These are phyloP conservation scores for Malacosoma neustria DNA, from an alignment of 2,888 invertebrate species.

Conservation along the genomic window DNA sequence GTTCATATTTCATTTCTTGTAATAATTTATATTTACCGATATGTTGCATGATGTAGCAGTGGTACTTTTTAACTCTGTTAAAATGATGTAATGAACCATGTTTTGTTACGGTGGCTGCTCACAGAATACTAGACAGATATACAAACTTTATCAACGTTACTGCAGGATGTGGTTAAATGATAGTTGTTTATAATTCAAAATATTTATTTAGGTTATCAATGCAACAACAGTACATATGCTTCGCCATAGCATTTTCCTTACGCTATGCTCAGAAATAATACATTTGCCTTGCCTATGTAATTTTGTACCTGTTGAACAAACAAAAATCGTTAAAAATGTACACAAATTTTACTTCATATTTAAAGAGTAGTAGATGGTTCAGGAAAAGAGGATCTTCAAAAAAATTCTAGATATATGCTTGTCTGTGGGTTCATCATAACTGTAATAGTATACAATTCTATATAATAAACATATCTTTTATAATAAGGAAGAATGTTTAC, in stretches of 20 bases:
- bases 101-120: not conserved
- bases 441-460: no score
- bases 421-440: constrained; percentile 6
- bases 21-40: constrained; percentile 48
- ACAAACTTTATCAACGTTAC: not conserved
- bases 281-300: no score
- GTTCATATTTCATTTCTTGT: no score
- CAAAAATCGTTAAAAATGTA: no score
- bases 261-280: no score
- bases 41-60: constrained; percentile 52
- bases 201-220: not conserved
- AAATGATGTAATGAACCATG: constrained; percentile 49
- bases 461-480: no score
- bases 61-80: constrained; percentile 48
- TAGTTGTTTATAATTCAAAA: constrained; percentile 8
- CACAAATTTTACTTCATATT: no score
- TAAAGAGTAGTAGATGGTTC: no score
- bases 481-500: no score
- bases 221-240: not conserved
- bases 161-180: constrained; percentile 19
- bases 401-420: constrained; percentile 7
- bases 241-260: not conserved
- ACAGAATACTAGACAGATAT: not conserved
- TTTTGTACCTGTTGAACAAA: no score
- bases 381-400: constrained; percentile 4